Conservation (phyloP, 2,113 vertebrate genomes). For the Cephalopholis sonnerati region DNA sequence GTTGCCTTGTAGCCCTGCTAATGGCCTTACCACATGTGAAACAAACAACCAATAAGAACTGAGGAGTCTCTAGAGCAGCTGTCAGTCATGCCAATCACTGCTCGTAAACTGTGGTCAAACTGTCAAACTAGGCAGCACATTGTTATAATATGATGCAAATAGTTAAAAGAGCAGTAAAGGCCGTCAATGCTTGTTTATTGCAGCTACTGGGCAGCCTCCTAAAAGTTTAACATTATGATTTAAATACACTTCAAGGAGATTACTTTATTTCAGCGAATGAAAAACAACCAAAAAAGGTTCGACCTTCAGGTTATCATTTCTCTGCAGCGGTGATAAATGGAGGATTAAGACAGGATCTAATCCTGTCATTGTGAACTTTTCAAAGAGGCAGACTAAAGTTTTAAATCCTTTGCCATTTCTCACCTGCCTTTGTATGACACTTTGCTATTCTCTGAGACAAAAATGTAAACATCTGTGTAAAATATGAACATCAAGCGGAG, state of each 20-base stretch:
- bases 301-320: neutral
- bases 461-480: constrained; percentile 75
- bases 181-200: constrained; percentile 5
- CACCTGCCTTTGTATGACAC: constrained; percentile 64
- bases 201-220: neutral
- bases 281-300: constrained; percentile 30
- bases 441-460: constrained; percentile 59
- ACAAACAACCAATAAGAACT: no score
- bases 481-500: constrained; percentile 64
- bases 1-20: no score
- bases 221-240: neutral
- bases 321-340: constrained; percentile 15
- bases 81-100: no score
- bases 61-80: no score
- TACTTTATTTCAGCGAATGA: neutral
- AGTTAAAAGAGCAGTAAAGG: neutral
- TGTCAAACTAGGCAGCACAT: no score
- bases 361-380: constrained; percentile 49
- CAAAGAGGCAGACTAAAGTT: constrained; percentile 23
- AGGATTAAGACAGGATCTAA: constrained; percentile 21
- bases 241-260: neutral
- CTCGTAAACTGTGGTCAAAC: no score
- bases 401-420: constrained; percentile 56
- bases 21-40: no score
- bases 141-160: neutral